Base-by-base conservation (phyloP, 2,113 vertebrate species). In the Nycticebus coucang region DNA sequence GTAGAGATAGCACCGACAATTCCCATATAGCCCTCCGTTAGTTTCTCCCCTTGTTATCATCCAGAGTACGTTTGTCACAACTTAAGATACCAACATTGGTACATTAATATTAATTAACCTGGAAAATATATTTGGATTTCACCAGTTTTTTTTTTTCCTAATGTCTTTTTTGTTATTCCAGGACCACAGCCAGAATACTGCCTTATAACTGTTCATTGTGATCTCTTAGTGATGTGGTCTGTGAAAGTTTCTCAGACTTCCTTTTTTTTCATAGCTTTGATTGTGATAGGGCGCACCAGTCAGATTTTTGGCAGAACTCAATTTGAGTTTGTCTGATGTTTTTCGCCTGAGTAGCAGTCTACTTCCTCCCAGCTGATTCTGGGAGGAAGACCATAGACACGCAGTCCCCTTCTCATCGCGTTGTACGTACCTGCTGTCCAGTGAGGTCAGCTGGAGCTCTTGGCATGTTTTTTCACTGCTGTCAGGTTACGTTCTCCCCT, bases 1-100 rank as follows among this genome's bases (percentile, higher is more conserved):
- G 13, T 50, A 79, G 59, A 78, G 53, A 17, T 15, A 24, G 1
- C 62, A 26, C 18, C 15, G 19, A 78, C 12, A 81, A 26, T 4
- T 62, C 22, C 13, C 19, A 1, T 21, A 13, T 18, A 15, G 4
- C 1, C n/a, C 4, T 66, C 53, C 3, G 35, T 28, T 1, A 21
- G 5, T 50, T 35, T 53, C 13, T 8, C 9, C 57, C 30, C 4
- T 21, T 53, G 1, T 60, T 57, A 26, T 21, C 14, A 60, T 60
- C 21, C 9, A 69, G 21, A 66, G 7, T 55, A 15, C 10, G 10
- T 68, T 45, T 66, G 45, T 33, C 30, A 60, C 72, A 74, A 75
- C 64, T 17, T 37, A 55, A 95, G 77, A 72, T n/a, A 41, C 17
- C 0, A n/a, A 3, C 53, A 26, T 24, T 35, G 4, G 4, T 86